Base-by-base conservation (phyloP, 2,888 invertebrate species). In the Tenthredo distinguenda region DNA sequence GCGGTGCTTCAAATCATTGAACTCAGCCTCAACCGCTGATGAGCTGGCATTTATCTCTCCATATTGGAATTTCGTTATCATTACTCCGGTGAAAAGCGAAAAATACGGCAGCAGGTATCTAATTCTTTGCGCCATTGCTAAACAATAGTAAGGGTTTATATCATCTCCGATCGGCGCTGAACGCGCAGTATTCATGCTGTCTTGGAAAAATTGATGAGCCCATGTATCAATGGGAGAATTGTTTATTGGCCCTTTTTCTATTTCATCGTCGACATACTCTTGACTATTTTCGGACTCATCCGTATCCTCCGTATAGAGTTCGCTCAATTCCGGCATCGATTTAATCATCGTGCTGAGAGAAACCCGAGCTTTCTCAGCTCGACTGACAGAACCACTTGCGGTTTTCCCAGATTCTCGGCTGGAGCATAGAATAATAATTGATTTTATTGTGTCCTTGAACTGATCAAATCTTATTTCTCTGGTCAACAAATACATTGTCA, bases 81-180 rank as follows among this genome's bases (percentile, higher is more conserved):
- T 81, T 1, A 81, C 81, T 18, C 58, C 62, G 34, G 81, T 58
- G n/a, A 58, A 62, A n/a, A 81, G 37, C 58, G 62, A 62, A 81
- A 81, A 81, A 31, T 62, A 81, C 26, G 40, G 81, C 40, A 81
- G 58, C 37, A 81, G 9, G 40, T 81, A 81, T 26, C 50, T 76
- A 0, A 47, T 76, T 47, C 50, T 76, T 0, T 62, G 58, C n/a
- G 62, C 81, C 62, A 81, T 37, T 37, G 58, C 81, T 58, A 62
- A 62, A 34, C 62, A 62, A 37, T 81, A 81, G 10, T 81, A 81
- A 5, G 34, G 81, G 26, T 81, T 81, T 12, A 62, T 62, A 26
- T 81, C 34, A n/a, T 37, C 15, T 6, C 81, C 81, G 21, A 47
- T 3, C 55, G 50, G 47, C 31, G 77, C 47, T 26, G 47, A 37